Conservation (phyloP, 2,888 invertebrate genomes). For the Apodemia zela region DNA sequence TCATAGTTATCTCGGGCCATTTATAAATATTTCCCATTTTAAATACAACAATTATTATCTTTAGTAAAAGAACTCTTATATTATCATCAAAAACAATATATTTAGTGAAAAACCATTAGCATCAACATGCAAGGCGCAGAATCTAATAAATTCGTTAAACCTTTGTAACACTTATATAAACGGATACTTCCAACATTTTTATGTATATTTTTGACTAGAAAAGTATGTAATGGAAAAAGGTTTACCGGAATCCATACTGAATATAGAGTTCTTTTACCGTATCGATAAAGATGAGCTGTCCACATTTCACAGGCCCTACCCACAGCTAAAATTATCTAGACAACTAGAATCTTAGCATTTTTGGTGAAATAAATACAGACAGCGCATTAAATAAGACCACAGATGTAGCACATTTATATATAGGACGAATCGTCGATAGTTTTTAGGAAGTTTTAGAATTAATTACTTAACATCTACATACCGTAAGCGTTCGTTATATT, state of each 20-base stretch:
- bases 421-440: slow-evolving; percentile 58
- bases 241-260: slow-evolving; percentile 16
- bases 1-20: slow-evolving; percentile 46
- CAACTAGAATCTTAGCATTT: slow-evolving; percentile 22
- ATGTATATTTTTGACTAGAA: slow-evolving; percentile 15
- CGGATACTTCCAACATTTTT: slow-evolving; percentile 10
- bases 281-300: slow-evolving; percentile 23
- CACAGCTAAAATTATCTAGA: slow-evolving; percentile 23
- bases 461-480: slow-evolving; percentile 45
- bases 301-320: slow-evolving; percentile 19
- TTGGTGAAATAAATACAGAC: slow-evolving; percentile 28
- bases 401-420: slow-evolving; percentile 31
- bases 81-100: not conserved
- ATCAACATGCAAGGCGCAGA: slow-evolving; percentile 8
- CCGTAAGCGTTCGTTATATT: slow-evolving; percentile 58
- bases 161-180: slow-evolving; percentile 12
- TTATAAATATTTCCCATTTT: slow-evolving; percentile 27
- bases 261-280: slow-evolving; percentile 22
- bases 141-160: slow-evolving; percentile 17
- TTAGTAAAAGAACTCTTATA: slow-evolving; percentile 25
- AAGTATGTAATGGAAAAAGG: slow-evolving; percentile 10
- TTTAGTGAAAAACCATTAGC: slow-evolving; percentile 3
- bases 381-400: slow-evolving; percentile 33
- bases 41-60: slow-evolving; percentile 16
- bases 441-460: slow-evolving; percentile 51